phyloP scores from a whole-genome alignment of 2,888 invertebrate species.

The Lampropteryx suffumata region DNA sequence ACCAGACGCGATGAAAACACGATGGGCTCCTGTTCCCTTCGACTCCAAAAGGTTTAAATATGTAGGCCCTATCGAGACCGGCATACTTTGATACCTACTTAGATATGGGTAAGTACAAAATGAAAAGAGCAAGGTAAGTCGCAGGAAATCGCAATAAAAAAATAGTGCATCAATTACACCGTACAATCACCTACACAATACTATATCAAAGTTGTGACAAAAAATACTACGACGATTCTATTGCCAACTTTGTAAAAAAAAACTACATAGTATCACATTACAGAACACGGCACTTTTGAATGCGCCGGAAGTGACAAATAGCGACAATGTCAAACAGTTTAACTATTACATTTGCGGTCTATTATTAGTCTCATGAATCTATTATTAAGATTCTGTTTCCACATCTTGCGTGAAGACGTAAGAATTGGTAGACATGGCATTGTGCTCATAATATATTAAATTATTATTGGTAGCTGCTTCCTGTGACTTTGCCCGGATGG shows the following conservation, averaged over 20 bases:
- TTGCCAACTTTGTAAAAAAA: conserved; percentile 9
- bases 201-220: conserved; percentile 10
- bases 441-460: background rate
- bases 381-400: conserved; percentile 22
- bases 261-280: conserved; percentile 26
- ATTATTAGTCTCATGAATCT: conserved; percentile 20
- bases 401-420: conserved; percentile 19
- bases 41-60: too few species aligned
- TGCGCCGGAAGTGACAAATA: conserved; percentile 25
- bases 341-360: conserved; percentile 21
- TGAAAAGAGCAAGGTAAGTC: background rate
- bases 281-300: conserved; percentile 13
- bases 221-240: conserved; percentile 3
- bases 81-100: too few species aligned
- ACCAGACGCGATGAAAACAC: too few species aligned
- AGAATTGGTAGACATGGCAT: conserved; percentile 2
- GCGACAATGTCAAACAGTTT: conserved; percentile 26
- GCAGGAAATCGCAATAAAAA: conserved; percentile 13
- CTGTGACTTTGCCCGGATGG: too few species aligned
- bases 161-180: conserved; percentile 15
- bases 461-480: background rate
- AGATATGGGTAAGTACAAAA: background rate
- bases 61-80: too few species aligned
- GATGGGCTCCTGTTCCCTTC: too few species aligned
- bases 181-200: conserved; percentile 21